Evolutionary conservation across 53 echinoderm and acorn worm species (phyloP).

Genomic region (Patiria pectinifera): DNA sequence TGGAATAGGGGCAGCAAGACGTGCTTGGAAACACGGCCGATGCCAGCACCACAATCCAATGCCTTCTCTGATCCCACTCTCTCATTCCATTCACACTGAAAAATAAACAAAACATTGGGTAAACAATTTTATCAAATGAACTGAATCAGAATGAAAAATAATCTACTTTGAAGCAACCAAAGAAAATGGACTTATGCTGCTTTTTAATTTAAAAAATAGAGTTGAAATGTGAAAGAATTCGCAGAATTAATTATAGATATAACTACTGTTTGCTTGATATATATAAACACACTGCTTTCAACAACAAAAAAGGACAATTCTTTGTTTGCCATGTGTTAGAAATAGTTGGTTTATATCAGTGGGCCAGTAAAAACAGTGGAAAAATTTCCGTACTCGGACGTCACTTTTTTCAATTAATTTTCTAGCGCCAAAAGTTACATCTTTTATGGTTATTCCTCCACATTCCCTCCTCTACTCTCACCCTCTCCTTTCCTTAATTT

Average conservation of each 20-base stretch:
- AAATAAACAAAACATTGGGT: neutral
- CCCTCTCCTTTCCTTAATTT: too few relatives aligned
- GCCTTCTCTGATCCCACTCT: slow-evolving; percentile 78
- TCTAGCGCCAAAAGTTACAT: too few relatives aligned
- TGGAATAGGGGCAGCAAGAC: slow-evolving; percentile 87
- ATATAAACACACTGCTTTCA: too few relatives aligned
- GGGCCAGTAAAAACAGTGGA: neutral
- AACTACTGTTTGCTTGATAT: too few relatives aligned
- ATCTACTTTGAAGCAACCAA: too few relatives aligned
- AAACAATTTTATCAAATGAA: neutral
- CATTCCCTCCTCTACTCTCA: too few relatives aligned
- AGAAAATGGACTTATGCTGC: neutral
- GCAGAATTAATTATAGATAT: too few relatives aligned
- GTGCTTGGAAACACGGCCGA: slow-evolving; percentile 93
- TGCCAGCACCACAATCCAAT: slow-evolving; percentile 94
- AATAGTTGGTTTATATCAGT: neutral
- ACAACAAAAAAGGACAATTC: neutral
- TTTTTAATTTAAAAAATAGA: too few relatives aligned
- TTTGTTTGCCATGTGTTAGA: neutral
- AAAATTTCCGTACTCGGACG: too few relatives aligned
- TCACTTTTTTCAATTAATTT: too few relatives aligned
- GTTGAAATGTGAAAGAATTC: too few relatives aligned
- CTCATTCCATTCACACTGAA: slow-evolving; percentile 79
- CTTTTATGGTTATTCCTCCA: too few relatives aligned
- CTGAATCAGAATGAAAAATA: neutral